Base-by-base conservation (phyloP, 2,888 invertebrate species). In the Magallana nippona region DNA sequence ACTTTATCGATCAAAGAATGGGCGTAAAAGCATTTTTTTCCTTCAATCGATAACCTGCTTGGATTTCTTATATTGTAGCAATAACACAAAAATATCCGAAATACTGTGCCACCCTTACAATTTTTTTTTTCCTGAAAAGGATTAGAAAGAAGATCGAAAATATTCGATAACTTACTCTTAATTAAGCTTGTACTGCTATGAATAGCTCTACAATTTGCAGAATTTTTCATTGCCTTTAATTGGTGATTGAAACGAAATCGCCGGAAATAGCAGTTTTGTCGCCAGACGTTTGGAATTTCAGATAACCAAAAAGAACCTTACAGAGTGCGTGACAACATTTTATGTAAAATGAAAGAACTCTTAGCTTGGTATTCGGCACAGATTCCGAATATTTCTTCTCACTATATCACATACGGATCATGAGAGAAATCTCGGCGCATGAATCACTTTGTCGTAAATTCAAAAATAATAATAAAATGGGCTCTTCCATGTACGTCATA, bases 61-160 rank as follows among this genome's bases (percentile, higher is more conserved):
- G 44, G 44, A 44, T 44, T 44, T 44, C 32, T 44, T 44, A 5
- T 44, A 44, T 44, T 44, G 44, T 44, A 44, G 44, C 8, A 8
- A 44, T 44, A 44, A 5, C 60, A 17, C 60, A n/a, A 17, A 60
- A 60, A 60, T n/a, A 60, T 60, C n/a, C n/a, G n/a, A 60, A 60
- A 60, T 17, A 60, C n/a, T 63, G 27, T 27, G 63, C 63, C 63
- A 27, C 63, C 63, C 63, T 63, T 32, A 63, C 63, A 63, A 22
- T 1, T 22, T 8, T 63, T 63, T 63, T 44, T 44, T 44, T 44
- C 8, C 44, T 44, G 44, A 44, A 44, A 44, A 44, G 44, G 44
- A 44, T 44, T 44, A 44, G 44, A 44, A 44, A 44, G 44, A 8
- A 44, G 5, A 44, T 44, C 44, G 44, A 44, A 44, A 5, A 44